Percentiles rank a stretch among this genome's conserved stretches.
These are phyloP conservation scores for Rafetus swinhoei DNA, from an alignment of 2,113 vertebrate species.

Conservation along the genomic window DNA sequence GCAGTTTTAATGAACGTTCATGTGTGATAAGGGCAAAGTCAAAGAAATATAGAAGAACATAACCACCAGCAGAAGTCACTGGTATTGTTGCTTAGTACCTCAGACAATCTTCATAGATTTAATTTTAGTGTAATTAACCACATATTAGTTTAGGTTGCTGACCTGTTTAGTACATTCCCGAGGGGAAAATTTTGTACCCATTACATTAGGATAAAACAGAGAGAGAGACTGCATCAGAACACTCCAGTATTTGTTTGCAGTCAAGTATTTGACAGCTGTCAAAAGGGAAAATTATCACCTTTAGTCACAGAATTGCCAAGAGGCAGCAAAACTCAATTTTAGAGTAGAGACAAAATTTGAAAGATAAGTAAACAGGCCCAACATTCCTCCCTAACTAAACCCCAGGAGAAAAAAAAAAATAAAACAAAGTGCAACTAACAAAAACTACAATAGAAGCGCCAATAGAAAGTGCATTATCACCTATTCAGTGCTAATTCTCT, in stretches of 20 bases:
- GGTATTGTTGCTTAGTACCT: background rate
- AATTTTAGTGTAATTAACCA: background rate
- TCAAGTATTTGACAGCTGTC: background rate
- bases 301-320: background rate
- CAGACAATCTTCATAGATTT: background rate
- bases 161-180: background rate
- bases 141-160: background rate
- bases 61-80: background rate
- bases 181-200: too few relatives aligned
- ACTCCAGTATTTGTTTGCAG: background rate
- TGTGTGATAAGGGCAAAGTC: background rate
- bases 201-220: background rate
- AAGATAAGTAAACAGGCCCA: background rate
- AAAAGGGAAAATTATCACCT: background rate
- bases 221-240: fast-evolving
- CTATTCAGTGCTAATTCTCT: background rate
- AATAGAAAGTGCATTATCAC: fast-evolving
- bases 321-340: background rate
- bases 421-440: background rate
- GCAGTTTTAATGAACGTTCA: fast-evolving
- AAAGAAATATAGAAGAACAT: background rate
- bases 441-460: background rate
- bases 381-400: background rate
- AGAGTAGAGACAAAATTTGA: background rate
- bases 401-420: background rate